Percentiles rank a stretch among this genome's conserved stretches.
phyloP scores from a whole-genome alignment of 1,140 invertebrate genomes.

The Caenorhabditis inopinata region DNA sequence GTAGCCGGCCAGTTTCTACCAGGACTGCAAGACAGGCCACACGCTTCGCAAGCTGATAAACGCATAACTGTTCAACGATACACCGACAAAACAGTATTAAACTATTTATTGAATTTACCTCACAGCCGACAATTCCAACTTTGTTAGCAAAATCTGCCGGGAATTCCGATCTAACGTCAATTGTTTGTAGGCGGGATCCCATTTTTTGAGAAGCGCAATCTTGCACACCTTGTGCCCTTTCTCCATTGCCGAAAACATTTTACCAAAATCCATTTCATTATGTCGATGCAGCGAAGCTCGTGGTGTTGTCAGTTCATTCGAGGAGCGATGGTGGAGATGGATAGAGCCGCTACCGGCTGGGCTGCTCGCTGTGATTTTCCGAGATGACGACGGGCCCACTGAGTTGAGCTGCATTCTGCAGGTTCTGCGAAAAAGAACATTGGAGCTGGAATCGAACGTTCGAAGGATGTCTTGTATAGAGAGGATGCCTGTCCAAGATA shows the following conservation, averaged over 20 bases:
- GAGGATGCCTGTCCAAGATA: too few relatives aligned
- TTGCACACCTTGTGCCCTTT: conserved; percentile 61
- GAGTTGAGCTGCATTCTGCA: conserved; percentile 2
- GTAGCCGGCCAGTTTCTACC: too few relatives aligned
- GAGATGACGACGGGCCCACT: background rate
- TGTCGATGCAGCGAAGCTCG: background rate
- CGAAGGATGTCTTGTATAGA: too few relatives aligned
- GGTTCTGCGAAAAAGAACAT: background rate
- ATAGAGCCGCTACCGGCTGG: background rate
- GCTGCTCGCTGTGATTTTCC: background rate
- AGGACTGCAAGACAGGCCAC: too few relatives aligned
- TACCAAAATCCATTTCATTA: conserved; percentile 57
- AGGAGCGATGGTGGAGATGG: background rate
- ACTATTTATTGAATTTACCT: background rate
- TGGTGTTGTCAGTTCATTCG: background rate
- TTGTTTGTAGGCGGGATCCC: conserved; percentile 59
- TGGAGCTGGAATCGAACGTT: background rate
- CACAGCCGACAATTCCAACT: conserved; percentile 38
- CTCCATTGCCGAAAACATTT: conserved; percentile 57
- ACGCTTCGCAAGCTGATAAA: background rate
- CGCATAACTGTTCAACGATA: background rate
- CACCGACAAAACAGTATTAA: too few relatives aligned
- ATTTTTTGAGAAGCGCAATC: conserved; percentile 59
- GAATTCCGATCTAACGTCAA: conserved; percentile 57
- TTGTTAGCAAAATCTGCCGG: conserved; percentile 57